These are phyloP conservation scores for Sitta europaea DNA, from an alignment of 2,113 vertebrate species.

Conservation along the genomic window DNA sequence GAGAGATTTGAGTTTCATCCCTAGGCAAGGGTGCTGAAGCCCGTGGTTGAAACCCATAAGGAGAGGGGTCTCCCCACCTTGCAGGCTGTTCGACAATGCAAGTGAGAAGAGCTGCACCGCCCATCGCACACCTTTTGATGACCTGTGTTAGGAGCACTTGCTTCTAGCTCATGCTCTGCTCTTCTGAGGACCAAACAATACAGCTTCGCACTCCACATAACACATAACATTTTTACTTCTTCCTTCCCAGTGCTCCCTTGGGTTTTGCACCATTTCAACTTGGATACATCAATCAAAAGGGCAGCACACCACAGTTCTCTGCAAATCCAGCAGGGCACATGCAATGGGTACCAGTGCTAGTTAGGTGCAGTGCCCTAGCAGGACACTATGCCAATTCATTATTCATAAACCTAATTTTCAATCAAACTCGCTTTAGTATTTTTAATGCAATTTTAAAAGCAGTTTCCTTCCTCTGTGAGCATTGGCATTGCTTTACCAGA, in stretches of 20 bases:
- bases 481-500: not conserved
- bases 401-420: not conserved
- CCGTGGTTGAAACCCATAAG: not conserved
- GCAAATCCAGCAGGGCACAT: not conserved
- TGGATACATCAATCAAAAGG: not conserved
- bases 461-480: not conserved
- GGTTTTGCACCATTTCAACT: not conserved
- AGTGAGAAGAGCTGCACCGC: not conserved
- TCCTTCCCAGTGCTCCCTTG: accelerated
- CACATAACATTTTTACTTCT: not conserved
- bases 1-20: not conserved
- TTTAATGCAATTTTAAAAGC: not conserved
- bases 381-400: not conserved
- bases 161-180: not conserved
- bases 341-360: not conserved
- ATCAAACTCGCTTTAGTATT: not conserved
- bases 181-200: not conserved
- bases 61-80: not conserved
- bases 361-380: not conserved
- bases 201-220: no score
- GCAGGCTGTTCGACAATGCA: not conserved
- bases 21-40: not conserved
- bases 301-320: accelerated
- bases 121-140: not conserved
- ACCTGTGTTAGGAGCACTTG: not conserved